Evolutionary conservation across 2,888 invertebrate species (phyloP), one percentile per base, ranked within the genome.

Genomic region (Anarsia innoxiella): DNA sequence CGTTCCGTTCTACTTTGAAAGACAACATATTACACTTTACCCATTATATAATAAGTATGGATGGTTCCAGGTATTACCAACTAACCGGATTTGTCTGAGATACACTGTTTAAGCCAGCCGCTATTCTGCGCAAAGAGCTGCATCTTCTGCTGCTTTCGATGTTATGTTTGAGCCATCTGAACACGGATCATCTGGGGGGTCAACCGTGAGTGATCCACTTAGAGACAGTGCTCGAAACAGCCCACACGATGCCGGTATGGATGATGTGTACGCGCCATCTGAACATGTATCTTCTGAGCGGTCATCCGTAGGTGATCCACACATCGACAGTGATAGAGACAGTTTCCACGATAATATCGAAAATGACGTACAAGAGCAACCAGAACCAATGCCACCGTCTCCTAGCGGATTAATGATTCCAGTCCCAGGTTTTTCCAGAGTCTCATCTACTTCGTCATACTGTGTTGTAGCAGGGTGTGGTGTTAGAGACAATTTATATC

Each of bases 381-480:
- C 28, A 12, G 12, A 12, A 28, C 28, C 10, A 3, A 6, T 28
- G 2, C 12, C 12, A 12, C 12, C 28, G 2, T 2, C 11, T 12
- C 11, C 12, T 10, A 8, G 6, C 3, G n/a, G 4, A 3, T n/a
- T 8, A 10, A 11, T 6, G 2, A 5, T 28, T 12, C 12, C 28
- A 10, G 11, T 28, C 28, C 28, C 12, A 4, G 28, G 12, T 12
- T 28, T 28, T 12, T 28, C 28, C 11, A 28, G 28, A 28, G 12
- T 28, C 4, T 28, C 28, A 28, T 12, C 28, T 12, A 12, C 2
- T 28, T 28, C 12, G 12, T 10, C 3, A 9, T 9, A 12, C 9
- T 28, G 28, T 28, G 11, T 28, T 28, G 28, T 28, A 28, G 28
- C 28, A 12, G 28, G 28, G 12, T 28, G 28, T 9, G 9, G 12